Base-by-base conservation (phyloP, 2,888 invertebrate genomes). In the Aquatica leii region DNA sequence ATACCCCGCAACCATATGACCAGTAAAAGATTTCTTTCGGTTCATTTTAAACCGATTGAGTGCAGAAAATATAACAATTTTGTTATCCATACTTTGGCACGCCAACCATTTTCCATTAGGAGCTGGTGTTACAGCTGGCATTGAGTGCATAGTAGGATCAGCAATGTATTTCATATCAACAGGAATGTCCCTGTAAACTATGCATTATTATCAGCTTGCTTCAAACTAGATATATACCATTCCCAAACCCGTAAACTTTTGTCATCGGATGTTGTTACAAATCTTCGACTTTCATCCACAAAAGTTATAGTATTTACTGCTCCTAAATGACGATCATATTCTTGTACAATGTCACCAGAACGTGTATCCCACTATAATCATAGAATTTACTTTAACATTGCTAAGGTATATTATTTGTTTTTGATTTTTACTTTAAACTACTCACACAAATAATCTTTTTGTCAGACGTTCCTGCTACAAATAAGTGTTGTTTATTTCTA, bases 121-220 rank as follows among this genome's bases (percentile, higher is more conserved):
- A 0, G 98, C 92, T 4, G 92, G 87, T 0, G 96, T 94, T 0
- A 98, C 98, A 0, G 97, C 92, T 0, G 99, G 99, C 90, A 99
- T 95, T 3, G 98, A 98, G 82, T 99, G 99, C 96, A 99, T 97
- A 0, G 95, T 91, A 0, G 99, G 98, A 82, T 99, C 99, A 0
- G 99, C 99, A 69, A 99, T 98, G 82, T 99, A 97, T 81, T 99
- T 99, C 93, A 99, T 99, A 82, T 99, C 99, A 1, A 99, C 99
- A 0, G 95, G 95, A 75, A 95, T 95, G 78, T 95, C 95, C 86
- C 86, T 86, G 78, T 12, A 48, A 34, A 46, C 24, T n/a, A n/a
- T n/a, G n/a, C n/a, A n/a, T n/a, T n/a, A n/a, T n/a, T n/a, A n/a
- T n/a, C n/a, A n/a, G n/a, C n/a, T n/a, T n/a, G n/a, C n/a, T n/a